Base-by-base conservation (phyloP, 2,797 vertebrate genomes). In the Lithobates pipiens region DNA sequence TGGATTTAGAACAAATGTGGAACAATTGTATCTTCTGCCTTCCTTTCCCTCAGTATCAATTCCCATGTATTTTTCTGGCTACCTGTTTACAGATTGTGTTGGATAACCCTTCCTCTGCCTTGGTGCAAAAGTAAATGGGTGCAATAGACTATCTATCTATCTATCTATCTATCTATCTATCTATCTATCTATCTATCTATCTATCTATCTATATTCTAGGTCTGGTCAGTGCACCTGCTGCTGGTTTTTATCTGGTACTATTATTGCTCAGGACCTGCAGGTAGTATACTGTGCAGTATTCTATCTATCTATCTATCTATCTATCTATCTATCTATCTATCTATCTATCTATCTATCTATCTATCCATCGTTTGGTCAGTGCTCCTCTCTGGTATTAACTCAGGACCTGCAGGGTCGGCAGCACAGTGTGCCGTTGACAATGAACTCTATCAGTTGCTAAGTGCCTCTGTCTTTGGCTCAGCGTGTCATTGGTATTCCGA, bases 401-500 rank as follows among this genome's bases (percentile, higher is more conserved):
- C 46, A 50, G 46, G 46, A 50, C 46, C 46, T 6, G 16, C 16
- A 54, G 50, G 50, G 16, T 18, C 67, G 70, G 36, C 42, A 54
- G 32, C 42, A 11, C n/a, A 70, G 46, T 36, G 71, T 29, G 34
- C 42, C 67, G 61, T 63, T 85, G 63, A 42, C 61, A 85, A 65
- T 65, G 61, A 86, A 77, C 77, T 70, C 72, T 54, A 73, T 65
- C 85, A 75, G 83, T 80, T 85, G 83, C 83, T 68, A 80, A 44
- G 79, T 50, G 42, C 72, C 67, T 77, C 44, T 44, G 74, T 63
- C 77, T 77, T 46, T 69, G 11, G 69, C 80, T 68, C 57, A 3
- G 42, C 39, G 61, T 73, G 57, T 86, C 76, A 86, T 86, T 86
- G 76, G 85, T 86, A 86, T 86, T 77, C 85, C 42, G 75, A 57